Percentiles rank a stretch among this genome's conserved stretches.
These are phyloP conservation scores for Patella pellucida DNA, from an alignment of 2,888 invertebrate species.

Conservation along the genomic window DNA sequence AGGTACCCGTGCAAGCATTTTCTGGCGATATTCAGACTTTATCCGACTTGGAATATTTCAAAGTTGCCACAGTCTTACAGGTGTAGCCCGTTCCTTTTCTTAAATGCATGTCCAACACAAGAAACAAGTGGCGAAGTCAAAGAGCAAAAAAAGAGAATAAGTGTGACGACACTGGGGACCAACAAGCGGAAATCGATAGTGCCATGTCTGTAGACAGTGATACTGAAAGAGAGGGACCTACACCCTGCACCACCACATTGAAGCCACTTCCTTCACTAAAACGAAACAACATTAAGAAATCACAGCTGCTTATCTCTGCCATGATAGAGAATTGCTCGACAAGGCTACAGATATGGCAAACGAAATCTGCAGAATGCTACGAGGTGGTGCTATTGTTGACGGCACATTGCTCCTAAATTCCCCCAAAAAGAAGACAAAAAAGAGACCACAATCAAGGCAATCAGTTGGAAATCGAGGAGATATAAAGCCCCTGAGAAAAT, in stretches of 20 bases:
- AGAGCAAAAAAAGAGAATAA: not conserved
- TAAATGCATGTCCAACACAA: not conserved
- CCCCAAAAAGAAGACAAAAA: not conserved
- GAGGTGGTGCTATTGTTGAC: not conserved
- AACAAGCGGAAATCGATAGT: not conserved
- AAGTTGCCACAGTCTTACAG: not conserved
- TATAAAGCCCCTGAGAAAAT: too few relatives aligned
- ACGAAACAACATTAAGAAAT: not conserved
- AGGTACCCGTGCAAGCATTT: not conserved
- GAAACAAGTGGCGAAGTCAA: not conserved
- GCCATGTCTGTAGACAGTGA: not conserved
- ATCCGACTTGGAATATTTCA: not conserved
- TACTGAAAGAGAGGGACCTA: not conserved
- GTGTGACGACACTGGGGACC: not conserved
- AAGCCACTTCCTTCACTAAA: too few relatives aligned
- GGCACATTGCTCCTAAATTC: not conserved
- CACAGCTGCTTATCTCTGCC: conserved; percentile 6
- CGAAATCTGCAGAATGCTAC: conserved; percentile 7
- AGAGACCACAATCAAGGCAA: too few relatives aligned
- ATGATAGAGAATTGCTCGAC: not conserved
- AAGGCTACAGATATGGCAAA: conserved; percentile 2
- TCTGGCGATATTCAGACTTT: not conserved
- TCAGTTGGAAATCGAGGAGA: too few relatives aligned
- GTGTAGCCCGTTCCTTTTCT: not conserved
- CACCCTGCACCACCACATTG: not conserved